Evolutionary conservation across 2,888 invertebrate genomes (phyloP).

Genomic region (Mythimna impura): DNA sequence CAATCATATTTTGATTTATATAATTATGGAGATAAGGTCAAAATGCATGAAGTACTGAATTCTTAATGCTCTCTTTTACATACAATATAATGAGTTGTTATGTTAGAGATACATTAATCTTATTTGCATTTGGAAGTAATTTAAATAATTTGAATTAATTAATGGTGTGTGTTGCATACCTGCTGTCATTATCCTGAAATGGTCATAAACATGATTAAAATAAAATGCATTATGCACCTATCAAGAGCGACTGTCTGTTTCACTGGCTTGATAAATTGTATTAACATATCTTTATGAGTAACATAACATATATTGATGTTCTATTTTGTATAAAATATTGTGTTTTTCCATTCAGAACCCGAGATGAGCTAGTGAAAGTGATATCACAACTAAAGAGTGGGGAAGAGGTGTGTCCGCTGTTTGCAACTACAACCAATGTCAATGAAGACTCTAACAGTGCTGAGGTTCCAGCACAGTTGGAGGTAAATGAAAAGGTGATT

Average conservation of each 20-base stretch:
- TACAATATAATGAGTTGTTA: slow-evolving; percentile 29
- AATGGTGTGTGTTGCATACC: slow-evolving; percentile 1
- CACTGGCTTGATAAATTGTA: background rate
- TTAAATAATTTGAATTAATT: background rate
- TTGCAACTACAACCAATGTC: slow-evolving; percentile 74
- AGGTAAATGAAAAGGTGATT: slow-evolving; percentile 44
- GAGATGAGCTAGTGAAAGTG: slow-evolving; percentile 95
- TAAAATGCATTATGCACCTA: background rate
- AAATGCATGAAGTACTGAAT: slow-evolving; percentile 4
- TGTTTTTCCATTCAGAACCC: slow-evolving; percentile 89
- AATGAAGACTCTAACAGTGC: slow-evolving; percentile 87
- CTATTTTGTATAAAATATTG: background rate
- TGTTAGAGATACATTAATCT: background rate
- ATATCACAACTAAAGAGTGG: slow-evolving; percentile 94
- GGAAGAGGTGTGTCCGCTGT: slow-evolving; percentile 91
- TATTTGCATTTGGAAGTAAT: slow-evolving; percentile 27
- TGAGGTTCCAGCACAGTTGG: slow-evolving; percentile 73
- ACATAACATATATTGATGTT: background rate
- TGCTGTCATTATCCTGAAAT: background rate
- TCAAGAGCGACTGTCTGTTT: background rate
- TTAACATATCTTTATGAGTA: background rate
- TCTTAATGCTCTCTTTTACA: slow-evolving; percentile 31
- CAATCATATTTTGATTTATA: slow-evolving; percentile 2
- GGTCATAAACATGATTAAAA: background rate
- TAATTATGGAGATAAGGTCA: background rate